Evolutionary conservation across 2,113 vertebrate genomes (phyloP).

Genomic region (Dasyurus viverrinus): DNA sequence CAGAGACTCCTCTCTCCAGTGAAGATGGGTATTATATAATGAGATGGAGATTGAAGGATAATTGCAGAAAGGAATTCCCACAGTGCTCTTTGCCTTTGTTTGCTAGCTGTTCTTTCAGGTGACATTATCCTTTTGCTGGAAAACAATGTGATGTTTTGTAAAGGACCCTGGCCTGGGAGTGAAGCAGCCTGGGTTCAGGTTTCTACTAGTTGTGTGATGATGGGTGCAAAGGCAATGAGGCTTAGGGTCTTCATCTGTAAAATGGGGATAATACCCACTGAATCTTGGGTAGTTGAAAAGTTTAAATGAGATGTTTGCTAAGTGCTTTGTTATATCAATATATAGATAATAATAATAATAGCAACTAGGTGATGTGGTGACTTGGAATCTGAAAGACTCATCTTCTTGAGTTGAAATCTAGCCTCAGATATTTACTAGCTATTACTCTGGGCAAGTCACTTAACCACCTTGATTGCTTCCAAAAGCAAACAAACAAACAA

Average conservation of each 20-base stretch:
- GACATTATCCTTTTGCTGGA: background rate
- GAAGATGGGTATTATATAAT: background rate
- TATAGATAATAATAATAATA: too few relatives aligned
- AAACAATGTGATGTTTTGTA: background rate
- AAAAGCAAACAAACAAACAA: too few relatives aligned
- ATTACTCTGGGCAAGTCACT: background rate
- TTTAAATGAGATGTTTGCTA: background rate
- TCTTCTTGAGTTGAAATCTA: too few relatives aligned
- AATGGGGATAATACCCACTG: background rate
- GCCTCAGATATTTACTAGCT: background rate
- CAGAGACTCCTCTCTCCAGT: background rate
- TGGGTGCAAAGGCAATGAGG: background rate
- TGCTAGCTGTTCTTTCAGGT: background rate
- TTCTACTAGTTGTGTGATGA: background rate
- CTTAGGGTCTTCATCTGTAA: background rate
- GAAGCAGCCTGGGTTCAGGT: background rate
- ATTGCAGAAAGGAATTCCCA: background rate
- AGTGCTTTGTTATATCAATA: too few relatives aligned
- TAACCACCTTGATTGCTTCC: background rate
- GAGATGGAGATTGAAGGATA: background rate
- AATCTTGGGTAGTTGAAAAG: background rate
- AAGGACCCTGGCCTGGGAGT: background rate
- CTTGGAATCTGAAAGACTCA: too few relatives aligned
- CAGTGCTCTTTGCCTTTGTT: background rate
- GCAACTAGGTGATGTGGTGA: too few relatives aligned